phyloP scores from a whole-genome alignment of 2,888 invertebrate genomes.

The Agriotes lineatus region DNA sequence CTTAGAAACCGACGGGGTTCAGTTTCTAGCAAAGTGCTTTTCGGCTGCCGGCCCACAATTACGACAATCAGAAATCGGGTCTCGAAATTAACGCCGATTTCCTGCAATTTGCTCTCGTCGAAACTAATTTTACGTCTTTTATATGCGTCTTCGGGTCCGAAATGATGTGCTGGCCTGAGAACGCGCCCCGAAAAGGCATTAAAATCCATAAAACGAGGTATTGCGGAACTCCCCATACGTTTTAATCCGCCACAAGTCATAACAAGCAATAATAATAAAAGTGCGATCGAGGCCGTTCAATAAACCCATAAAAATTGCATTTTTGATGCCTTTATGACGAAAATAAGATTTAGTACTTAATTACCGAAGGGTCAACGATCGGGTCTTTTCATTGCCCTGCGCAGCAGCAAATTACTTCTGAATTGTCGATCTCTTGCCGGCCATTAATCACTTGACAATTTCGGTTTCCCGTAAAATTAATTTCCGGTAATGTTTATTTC shows the following conservation, averaged over 20 bases:
- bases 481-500: slow-evolving; percentile 5
- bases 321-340: slow-evolving; percentile 31
- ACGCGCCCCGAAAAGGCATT: slow-evolving; percentile 10
- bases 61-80: no score
- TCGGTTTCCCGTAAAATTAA: neutral
- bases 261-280: slow-evolving; percentile 40
- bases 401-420: neutral
- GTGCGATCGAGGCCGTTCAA: slow-evolving; percentile 32
- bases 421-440: neutral
- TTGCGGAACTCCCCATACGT: slow-evolving; percentile 14
- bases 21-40: no score
- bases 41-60: neutral
- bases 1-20: no score
- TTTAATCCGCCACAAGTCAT: slow-evolving; percentile 31
- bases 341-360: slow-evolving; percentile 6
- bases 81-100: neutral
- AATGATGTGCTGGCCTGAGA: neutral
- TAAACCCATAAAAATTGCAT: slow-evolving; percentile 39
- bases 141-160: neutral
- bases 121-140: neutral
- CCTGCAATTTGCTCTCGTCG: neutral
- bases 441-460: slow-evolving; percentile 10
- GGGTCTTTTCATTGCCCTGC: slow-evolving; percentile 3
- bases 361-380: slow-evolving; percentile 25
- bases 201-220: slow-evolving; percentile 30